Evolutionary conservation across 30 jellyfish, hydroid and myxozoan species (phyloP), one percentile per base, ranked within the genome.

Genomic region (Turritopsis rubra): DNA sequence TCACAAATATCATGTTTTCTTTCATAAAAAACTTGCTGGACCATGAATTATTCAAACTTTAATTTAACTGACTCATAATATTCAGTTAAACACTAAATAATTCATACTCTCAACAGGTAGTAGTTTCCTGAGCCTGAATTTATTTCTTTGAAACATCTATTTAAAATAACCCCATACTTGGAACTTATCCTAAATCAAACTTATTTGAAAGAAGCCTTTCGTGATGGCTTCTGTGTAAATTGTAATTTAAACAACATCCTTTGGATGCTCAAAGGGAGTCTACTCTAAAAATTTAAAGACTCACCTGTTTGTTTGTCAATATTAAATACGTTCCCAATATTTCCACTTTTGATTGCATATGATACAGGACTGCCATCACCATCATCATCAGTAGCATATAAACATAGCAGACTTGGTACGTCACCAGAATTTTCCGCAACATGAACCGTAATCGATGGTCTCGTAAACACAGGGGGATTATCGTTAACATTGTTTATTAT

Each of bases 351-450:
- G 75, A 92, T 92, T n/a, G 96, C 80, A 85, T 92, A 92, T 19
- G 75, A 41, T 1, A 88, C 89, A 20, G 52, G 52, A 8, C 83
- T 82, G 60, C 66, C 53, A 19, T 71, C 66, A 0, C 92, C 28
- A 88, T 92, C 98, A 23, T 85, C 81, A 75, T 92, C 98, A 29
- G 81, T 82, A 8, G 98, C 98, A 92, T 84, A 92, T 83, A 92
- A 73, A 75, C 98, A 92, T 8, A 77, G 86, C 90, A 92, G 79
- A 66, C 91, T 92, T n/a, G 95, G 96, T 20, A 92, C 85, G 79
- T 66, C 74, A 52, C 98, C 98, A n/a, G 91, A 54, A 81, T 91
- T 91, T 79, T 91, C 98, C 0, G 94, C 88, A 16, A 91, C 95
- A 28, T 80, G 70, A 83, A 87, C 80, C 18, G 84, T 74, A 23